phyloP scores from a whole-genome alignment of 2,113 vertebrate genomes.

The Elgaria multicarinata region DNA sequence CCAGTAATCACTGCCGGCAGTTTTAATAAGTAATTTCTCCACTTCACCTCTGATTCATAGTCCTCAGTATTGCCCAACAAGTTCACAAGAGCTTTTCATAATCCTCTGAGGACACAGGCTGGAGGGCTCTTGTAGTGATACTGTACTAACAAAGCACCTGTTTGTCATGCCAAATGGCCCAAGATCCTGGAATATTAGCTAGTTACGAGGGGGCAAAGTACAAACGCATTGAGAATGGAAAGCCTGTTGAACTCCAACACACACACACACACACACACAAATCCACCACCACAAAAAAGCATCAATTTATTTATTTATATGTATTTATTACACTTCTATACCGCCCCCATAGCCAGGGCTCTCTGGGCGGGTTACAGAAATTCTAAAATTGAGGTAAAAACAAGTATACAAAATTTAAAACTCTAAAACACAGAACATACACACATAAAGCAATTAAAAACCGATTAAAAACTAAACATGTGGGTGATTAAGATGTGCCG shows the following conservation, averaged over 20 bases:
- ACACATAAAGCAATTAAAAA: too few species aligned
- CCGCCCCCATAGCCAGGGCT: too few species aligned
- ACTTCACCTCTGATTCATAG: constrained; percentile 15
- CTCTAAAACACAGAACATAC: too few species aligned
- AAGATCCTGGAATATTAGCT: constrained; percentile 31
- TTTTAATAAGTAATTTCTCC: constrained; percentile 28
- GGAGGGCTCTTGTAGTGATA: constrained; percentile 13
- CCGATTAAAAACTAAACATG: too few species aligned
- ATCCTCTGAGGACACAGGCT: constrained; percentile 8
- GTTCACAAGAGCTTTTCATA: constrained; percentile 23
- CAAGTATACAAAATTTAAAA: too few species aligned
- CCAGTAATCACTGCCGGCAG: not conserved
- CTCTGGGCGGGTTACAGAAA: too few species aligned
- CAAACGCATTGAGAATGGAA: not conserved
- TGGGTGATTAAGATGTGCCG: too few species aligned
- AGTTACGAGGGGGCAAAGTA: constrained; percentile 26
- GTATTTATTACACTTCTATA: too few species aligned
- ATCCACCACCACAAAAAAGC: too few species aligned
- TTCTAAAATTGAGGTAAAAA: too few species aligned
- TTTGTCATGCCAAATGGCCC: constrained; percentile 33
- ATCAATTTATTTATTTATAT: too few species aligned
- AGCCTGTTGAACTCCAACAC: constrained; percentile 35
- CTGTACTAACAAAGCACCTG: not conserved
- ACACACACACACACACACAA: not conserved
- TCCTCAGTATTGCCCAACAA: constrained; percentile 20